These are phyloP conservation scores for Orthosia gracilis DNA, from an alignment of 2,888 invertebrate species.

Conservation along the genomic window DNA sequence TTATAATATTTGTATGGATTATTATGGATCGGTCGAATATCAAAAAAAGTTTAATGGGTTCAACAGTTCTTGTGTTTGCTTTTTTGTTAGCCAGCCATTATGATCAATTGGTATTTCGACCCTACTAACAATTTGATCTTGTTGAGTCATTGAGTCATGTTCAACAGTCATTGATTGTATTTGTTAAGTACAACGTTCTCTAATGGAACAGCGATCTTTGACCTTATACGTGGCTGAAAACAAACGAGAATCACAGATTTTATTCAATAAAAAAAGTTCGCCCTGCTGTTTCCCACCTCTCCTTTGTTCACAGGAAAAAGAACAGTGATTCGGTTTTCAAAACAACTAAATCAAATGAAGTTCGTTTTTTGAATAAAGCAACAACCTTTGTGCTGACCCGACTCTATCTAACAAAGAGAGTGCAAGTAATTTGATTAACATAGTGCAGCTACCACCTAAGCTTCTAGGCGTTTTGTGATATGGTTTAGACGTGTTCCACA, in stretches of 20 bases:
- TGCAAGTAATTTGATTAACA: not conserved
- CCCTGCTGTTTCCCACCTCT: not conserved
- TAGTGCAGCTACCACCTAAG: not conserved
- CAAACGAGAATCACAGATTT: not conserved
- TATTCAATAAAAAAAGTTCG: not conserved
- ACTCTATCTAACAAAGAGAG: not conserved
- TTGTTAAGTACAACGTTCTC: conserved; percentile 1
- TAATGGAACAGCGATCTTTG: conserved; percentile 15
- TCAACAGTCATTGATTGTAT: conserved; percentile 14
- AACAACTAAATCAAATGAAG: not conserved
- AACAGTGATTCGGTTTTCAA: not conserved
- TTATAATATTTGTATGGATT: not conserved
- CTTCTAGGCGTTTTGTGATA: not conserved
- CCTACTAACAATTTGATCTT: conserved; percentile 40
- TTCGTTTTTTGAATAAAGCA: conserved; percentile 5
- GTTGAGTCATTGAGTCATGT: conserved; percentile 37
- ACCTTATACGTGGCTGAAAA: not conserved
- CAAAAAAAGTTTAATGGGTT: not conserved
- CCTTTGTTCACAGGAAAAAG: not conserved
- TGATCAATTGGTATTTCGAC: conserved; percentile 43
- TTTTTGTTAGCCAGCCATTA: conserved; percentile 21
- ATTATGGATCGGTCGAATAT: not conserved
- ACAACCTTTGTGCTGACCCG: conserved; percentile 6
- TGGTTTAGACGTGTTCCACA: not conserved
- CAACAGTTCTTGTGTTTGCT: not conserved